These are phyloP conservation scores for Oryzias sinensis DNA, from an alignment of 2,797 vertebrate genomes.

Conservation along the genomic window DNA sequence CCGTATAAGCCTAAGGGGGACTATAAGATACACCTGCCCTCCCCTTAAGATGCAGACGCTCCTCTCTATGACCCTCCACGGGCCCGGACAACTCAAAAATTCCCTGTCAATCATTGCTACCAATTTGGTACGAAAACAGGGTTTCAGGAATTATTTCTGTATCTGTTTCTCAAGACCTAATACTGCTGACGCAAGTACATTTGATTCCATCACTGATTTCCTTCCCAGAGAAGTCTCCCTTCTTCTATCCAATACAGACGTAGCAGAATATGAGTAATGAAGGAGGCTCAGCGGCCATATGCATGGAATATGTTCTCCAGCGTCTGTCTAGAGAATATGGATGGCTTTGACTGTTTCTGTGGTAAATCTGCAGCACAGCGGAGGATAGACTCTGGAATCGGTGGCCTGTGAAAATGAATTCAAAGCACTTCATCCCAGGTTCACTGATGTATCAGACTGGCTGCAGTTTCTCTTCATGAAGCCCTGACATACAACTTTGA, in stretches of 20 bases:
- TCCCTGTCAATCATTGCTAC: slow-evolving; percentile 22
- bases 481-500: slow-evolving; percentile 44
- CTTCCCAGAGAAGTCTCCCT: slow-evolving; percentile 56
- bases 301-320: slow-evolving; percentile 46
- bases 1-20: too few relatives aligned
- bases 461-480: slow-evolving; percentile 53
- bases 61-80: too few relatives aligned
- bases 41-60: too few relatives aligned
- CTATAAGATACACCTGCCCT: too few relatives aligned
- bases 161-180: slow-evolving; percentile 14
- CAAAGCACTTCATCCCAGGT: slow-evolving; percentile 57
- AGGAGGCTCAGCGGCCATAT: slow-evolving; percentile 40
- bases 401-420: slow-evolving; percentile 62
- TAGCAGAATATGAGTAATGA: slow-evolving; percentile 49
- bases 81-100: too few relatives aligned
- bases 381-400: slow-evolving; percentile 36
- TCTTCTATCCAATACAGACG: slow-evolving; percentile 58
- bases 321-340: slow-evolving; percentile 52
- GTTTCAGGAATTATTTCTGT: slow-evolving; percentile 58
- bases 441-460: slow-evolving; percentile 43
- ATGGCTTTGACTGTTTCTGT: slow-evolving; percentile 46
- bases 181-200: slow-evolving; percentile 51
- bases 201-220: slow-evolving; percentile 64
- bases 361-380: slow-evolving; percentile 44
- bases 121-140: slow-evolving; percentile 47